Conservation (phyloP, 2,113 vertebrate species). For the Calidris pugnax region DNA sequence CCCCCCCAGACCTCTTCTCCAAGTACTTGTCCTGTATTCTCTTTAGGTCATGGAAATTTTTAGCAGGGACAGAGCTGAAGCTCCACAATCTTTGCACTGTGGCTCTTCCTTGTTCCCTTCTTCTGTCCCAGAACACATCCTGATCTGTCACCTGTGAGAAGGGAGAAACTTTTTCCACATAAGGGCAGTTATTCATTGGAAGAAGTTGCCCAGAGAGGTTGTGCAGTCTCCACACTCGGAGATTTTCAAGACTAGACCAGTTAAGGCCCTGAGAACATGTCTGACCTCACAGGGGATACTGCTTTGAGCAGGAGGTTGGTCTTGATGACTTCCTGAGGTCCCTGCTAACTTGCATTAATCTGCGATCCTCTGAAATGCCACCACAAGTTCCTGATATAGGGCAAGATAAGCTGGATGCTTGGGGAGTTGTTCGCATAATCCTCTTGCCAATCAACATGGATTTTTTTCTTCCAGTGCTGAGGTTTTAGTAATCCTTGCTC, state of each 20-base stretch:
- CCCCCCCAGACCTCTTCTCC: background rate
- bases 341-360: background rate
- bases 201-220: background rate
- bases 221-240: background rate
- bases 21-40: background rate
- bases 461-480: background rate
- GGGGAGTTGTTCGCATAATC: background rate
- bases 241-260: background rate
- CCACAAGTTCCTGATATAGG: background rate
- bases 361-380: background rate
- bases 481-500: background rate
- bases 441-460: background rate
- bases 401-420: fast-evolving
- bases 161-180: background rate
- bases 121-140: background rate
- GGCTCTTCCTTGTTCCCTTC: background rate
- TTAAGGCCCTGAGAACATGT: background rate
- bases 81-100: background rate
- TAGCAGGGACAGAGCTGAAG: background rate
- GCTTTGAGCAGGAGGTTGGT: background rate
- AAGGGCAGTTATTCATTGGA: background rate
- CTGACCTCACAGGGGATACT: background rate
- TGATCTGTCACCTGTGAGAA: background rate
- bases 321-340: background rate
- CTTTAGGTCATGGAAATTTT: background rate